Evolutionary conservation across 1,140 invertebrate species (phyloP), one percentile per base, ranked within the genome.

Genomic region (Bombus terrestris): DNA sequence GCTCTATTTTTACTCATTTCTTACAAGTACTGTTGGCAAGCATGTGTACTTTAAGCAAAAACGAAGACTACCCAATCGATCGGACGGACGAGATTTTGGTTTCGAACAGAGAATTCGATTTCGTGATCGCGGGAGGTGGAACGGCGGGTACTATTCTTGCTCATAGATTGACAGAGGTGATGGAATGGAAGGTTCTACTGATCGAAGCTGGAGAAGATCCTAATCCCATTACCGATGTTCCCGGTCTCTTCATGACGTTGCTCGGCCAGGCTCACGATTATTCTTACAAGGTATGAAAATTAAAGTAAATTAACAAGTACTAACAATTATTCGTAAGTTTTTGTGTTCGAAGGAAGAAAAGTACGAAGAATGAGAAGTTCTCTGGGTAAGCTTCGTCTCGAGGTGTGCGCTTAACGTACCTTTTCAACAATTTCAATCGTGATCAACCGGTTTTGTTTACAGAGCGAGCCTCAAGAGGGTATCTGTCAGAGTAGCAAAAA

Each of bases 81-180:
- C 88, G 96, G 92, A 96, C 96, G 1, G 76, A 91, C 12, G 96
- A 97, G 13, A 88, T 95, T 39, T 32, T 91, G 8, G 0, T 9
- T 25, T 72, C 68, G 62, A 73, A 59, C 0, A 83, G 3, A 2
- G 92, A 94, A 41, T 97, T 96, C 82, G 96, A 96, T 83, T 96
- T 96, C 79, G 95, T 96, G 5, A 92, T 96, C 0, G 96, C 96
- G 0, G 96, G 96, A 1, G 95, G 94, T 18, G 97, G 97, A 59
- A 96, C 97, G 0, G 96, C 97, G 3, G 97, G 97, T 57, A 96
- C 96, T 69, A 96, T 97, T 2, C 69, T 98, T 28, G 97, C 97
- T 0, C 96, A 94, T 83, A 93, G 97, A 78, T 86, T 96, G 18
- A 94, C 95, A 1, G 96, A 97, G 91, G 92, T 95, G 66, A 73